These are phyloP conservation scores for Euphonia xanthogaster DNA, from an alignment of 2,797 vertebrate species.

Conservation along the genomic window DNA sequence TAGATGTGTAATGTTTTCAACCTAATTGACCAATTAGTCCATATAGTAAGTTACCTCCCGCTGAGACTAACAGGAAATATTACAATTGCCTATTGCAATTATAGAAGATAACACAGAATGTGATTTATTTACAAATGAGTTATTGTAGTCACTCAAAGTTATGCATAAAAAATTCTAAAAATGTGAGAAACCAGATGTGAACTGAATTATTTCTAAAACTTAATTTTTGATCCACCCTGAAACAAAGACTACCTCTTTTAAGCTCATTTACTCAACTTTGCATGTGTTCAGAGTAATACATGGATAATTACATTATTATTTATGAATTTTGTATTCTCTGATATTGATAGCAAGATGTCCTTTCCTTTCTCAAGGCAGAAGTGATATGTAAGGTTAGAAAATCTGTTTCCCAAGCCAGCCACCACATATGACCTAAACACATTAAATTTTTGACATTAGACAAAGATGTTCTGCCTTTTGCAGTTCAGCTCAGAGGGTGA, in stretches of 20 bases:
- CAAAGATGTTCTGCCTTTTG: background rate
- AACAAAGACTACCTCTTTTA: background rate
- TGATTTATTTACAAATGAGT: background rate
- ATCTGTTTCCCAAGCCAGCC: background rate
- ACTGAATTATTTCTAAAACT: background rate
- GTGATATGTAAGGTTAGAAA: background rate
- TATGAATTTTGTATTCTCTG: background rate
- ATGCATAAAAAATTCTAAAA: background rate
- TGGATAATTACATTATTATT: background rate
- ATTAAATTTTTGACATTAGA: background rate
- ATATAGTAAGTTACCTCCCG: background rate
- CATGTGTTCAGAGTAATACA: background rate
- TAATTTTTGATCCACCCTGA: background rate
- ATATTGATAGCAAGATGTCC: background rate
- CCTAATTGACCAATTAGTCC: background rate
- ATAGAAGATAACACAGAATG: background rate
- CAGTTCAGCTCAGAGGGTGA: background rate
- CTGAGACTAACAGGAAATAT: background rate
- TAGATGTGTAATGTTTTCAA: conserved; percentile 29
- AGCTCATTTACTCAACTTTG: background rate
- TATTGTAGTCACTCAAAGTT: background rate
- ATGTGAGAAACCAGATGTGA: background rate
- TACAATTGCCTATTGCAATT: background rate
- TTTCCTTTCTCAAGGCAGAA: background rate
- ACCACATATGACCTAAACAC: background rate